Evolutionary conservation across 2,797 vertebrate species (phyloP), one percentile per base, ranked within the genome.

Genomic region (Argentina silus): DNA sequence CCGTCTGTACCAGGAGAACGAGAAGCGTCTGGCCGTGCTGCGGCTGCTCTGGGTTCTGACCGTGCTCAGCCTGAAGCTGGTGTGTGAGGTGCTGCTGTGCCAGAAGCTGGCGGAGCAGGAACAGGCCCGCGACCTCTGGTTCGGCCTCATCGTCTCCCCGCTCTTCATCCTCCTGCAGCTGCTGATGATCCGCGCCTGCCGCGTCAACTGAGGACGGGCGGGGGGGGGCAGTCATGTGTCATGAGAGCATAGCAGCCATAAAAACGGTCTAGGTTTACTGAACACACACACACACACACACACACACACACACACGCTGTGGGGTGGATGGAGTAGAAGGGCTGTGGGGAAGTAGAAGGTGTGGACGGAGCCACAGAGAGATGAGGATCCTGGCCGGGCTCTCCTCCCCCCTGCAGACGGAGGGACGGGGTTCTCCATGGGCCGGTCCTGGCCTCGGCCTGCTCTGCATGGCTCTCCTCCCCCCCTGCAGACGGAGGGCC

Each of bases 21-120:
- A 99, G 92, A 97, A 97, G 89, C 95, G 98, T 0, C 92, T 98
- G 77, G 97, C 98, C 0, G 96, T 98, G 83, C 92, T 99, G 80
- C 93, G 98, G 61, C 95, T 99, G 77, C 95, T 99, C 86, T 99
- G 98, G 98, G 95, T 99, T 85, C 94, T 98, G 86, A 99, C 97
- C 0, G 95, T 99, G 67, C 96, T 99, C 73, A 97, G 98, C 87
- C 95, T 99, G 74, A 99, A 99, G 94, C 96, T 99, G 74, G 96
- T 99, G 81, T 99, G 98, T 3, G 98, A 99, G 93, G 97, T 99
- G 90, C 90, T 99, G 81, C 88, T 99, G 72, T 99, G 97, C 86
- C 97, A 99, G 94, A 99, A 99, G 91, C 92, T 99, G 83, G 96
- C 93, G 1, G 96, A 96, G 77, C 93, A 94, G 75, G 94, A 95